A percentile compares a stretch with the other conserved stretches of the same genome.
Conservation (phyloP, 2,797 vertebrate genomes). For the Tarsius wallacei region DNA sequence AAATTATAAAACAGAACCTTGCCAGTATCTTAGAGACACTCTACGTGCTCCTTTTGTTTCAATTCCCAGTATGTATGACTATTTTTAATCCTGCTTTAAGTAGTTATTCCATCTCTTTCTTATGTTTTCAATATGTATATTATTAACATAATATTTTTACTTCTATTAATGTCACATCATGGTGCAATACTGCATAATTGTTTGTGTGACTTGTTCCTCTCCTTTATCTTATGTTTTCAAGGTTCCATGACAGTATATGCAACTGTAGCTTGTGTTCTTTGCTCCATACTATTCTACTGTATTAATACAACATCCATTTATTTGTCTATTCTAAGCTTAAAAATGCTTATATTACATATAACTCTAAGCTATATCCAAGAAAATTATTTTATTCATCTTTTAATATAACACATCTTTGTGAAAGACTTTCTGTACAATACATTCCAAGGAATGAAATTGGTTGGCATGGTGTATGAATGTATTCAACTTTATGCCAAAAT, state of each 20-base stretch:
- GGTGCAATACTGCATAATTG: neutral
- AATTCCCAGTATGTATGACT: neutral
- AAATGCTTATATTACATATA: neutral
- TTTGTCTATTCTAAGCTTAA: neutral
- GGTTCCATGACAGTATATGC: neutral
- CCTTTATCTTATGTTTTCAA: neutral
- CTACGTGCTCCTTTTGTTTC: neutral
- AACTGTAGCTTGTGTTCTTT: neutral
- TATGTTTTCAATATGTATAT: neutral
- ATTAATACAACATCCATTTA: neutral
- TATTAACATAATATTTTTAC: neutral
- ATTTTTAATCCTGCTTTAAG: neutral
- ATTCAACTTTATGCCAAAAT: neutral
- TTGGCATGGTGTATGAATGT: neutral
- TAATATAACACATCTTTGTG: neutral
- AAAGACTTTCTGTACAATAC: neutral
- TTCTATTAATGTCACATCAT: neutral
- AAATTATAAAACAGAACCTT: neutral
- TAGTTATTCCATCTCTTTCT: neutral
- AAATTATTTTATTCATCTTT: neutral
- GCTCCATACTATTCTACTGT: neutral
- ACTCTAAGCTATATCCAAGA: neutral
- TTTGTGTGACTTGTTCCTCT: neutral
- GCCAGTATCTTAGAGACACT: neutral
- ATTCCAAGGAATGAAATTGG: neutral